A percentile compares a stretch with the other conserved stretches of the same genome.
These are phyloP conservation scores for Linnaemya tessellans DNA, from an alignment of 2,888 invertebrate species.

Conservation along the genomic window DNA sequence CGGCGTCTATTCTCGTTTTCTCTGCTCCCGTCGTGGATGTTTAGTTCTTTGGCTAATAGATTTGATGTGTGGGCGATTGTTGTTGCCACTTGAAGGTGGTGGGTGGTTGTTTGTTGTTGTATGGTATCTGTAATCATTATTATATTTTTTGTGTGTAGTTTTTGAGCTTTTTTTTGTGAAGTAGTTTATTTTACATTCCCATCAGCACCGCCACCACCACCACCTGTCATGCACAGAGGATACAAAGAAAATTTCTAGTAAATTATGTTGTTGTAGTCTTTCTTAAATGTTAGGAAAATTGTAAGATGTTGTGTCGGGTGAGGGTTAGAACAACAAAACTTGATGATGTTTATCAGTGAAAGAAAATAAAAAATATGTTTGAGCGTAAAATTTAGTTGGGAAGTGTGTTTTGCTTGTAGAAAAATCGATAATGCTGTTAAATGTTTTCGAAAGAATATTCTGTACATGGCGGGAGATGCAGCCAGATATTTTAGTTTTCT, in stretches of 20 bases:
- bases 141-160: conserved; percentile 26
- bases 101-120: conserved; percentile 55
- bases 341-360: conserved; percentile 45
- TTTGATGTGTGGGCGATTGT: conserved; percentile 24
- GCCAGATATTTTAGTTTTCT: too few relatives aligned
- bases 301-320: conserved; percentile 44
- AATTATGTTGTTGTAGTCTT: not conserved
- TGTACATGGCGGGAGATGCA: not conserved
- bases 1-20: not conserved
- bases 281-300: not conserved
- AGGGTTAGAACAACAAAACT: conserved; percentile 4
- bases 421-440: conserved; percentile 55
- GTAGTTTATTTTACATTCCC: conserved; percentile 45
- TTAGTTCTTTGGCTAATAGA: conserved; percentile 13
- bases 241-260: conserved; percentile 1
- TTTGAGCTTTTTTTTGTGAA: conserved; percentile 14
- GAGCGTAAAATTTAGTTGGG: not conserved
- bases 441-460: not conserved
- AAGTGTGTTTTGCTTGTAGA: not conserved
- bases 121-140: conserved; percentile 71
- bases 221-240: conserved; percentile 25
- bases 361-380: conserved; percentile 20
- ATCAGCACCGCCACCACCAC: too few relatives aligned
- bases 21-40: conserved; percentile 39
- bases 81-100: conserved; percentile 15